These are phyloP conservation scores for Coptodon rendalli DNA, from an alignment of 2,113 vertebrate species.

Conservation along the genomic window DNA sequence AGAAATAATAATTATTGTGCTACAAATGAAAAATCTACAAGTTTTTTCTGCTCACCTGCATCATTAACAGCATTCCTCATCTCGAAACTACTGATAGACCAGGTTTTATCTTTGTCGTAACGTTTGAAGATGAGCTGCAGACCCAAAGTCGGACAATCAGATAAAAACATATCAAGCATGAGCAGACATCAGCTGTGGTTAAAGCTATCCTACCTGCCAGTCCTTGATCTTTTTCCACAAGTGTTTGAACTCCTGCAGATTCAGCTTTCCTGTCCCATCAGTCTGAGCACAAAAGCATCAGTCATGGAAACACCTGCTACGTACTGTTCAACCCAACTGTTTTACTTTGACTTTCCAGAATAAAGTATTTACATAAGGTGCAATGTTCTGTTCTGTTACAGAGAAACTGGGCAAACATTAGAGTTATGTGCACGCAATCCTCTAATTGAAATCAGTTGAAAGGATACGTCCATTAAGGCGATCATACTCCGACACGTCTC, in stretches of 20 bases:
- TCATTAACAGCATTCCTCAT: slow-evolving; percentile 92
- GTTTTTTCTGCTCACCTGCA: slow-evolving; percentile 76
- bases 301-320: slow-evolving; percentile 8
- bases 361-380: not conserved
- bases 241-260: slow-evolving; percentile 91
- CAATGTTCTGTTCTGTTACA: not conserved
- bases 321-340: not conserved
- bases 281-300: slow-evolving; percentile 73
- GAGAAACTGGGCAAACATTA: not conserved
- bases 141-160: not conserved
- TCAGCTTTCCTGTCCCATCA: slow-evolving; percentile 90
- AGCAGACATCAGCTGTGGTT: not conserved
- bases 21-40: not conserved
- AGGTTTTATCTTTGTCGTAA: slow-evolving; percentile 79
- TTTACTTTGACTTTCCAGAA: not conserved
- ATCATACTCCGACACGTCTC: slow-evolving; percentile 99
- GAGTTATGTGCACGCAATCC: not conserved
- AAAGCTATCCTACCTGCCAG: slow-evolving; percentile 81
- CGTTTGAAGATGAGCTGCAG: slow-evolving; percentile 85
- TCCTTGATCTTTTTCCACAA: slow-evolving; percentile 96
- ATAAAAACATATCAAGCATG: not conserved
- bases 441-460: not conserved
- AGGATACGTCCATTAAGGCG: slow-evolving; percentile 98
- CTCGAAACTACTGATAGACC: slow-evolving; percentile 91
- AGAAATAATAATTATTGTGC: not conserved